Evolutionary conservation across 2,888 invertebrate species (phyloP).

Genomic region (Nemurella pictetii): DNA sequence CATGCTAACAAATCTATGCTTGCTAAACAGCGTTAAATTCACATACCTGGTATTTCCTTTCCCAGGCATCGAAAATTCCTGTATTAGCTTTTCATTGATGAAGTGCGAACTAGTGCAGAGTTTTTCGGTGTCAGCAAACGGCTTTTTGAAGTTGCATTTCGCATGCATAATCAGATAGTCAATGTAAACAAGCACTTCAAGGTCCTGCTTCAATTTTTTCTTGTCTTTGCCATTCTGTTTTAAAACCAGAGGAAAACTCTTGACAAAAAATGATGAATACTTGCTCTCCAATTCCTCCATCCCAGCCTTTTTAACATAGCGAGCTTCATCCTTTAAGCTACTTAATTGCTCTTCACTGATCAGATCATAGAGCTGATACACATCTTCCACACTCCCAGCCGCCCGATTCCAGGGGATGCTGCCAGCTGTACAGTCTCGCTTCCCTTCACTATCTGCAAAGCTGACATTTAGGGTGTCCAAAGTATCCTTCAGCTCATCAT

Average conservation of each 20-base stretch:
- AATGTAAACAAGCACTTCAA: constrained; percentile 27
- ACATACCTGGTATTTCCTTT: background rate
- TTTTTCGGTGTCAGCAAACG: background rate
- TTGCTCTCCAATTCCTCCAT: background rate
- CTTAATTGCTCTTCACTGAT: constrained; percentile 15
- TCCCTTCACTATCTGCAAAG: background rate
- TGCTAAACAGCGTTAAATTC: too few species aligned
- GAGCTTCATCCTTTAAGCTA: constrained; percentile 13
- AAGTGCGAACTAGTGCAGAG: constrained; percentile 19
- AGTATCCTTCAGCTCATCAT: background rate
- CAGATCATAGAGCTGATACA: constrained; percentile 30
- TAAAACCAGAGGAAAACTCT: constrained; percentile 5
- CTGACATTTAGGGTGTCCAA: background rate
- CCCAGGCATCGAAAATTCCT: constrained; percentile 15
- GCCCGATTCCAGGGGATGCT: constrained; percentile 26
- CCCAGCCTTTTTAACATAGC: background rate
- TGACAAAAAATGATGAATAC: constrained; percentile 17
- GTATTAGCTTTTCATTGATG: constrained; percentile 21
- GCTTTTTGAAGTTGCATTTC: background rate
- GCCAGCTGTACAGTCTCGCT: background rate
- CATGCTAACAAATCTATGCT: too few species aligned
- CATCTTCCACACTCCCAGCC: constrained; percentile 25
- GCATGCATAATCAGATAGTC: constrained; percentile 24
- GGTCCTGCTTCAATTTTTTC: background rate
- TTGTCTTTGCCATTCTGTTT: constrained; percentile 1